Base-by-base conservation (phyloP, 2,797 vertebrate genomes). In the Simalia tracyae region DNA sequence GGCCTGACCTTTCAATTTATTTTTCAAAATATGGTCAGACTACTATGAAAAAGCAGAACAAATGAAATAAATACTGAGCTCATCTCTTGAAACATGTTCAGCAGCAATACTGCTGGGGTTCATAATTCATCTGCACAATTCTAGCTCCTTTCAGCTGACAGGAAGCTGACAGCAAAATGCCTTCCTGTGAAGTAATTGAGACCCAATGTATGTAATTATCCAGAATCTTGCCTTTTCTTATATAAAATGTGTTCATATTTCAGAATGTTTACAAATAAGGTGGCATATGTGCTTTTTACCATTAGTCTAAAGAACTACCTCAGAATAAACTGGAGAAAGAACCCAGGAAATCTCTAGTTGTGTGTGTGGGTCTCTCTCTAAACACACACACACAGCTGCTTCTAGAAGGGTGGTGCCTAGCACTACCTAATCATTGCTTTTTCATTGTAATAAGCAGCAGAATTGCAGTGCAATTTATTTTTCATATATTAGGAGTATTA, bases 121-220 rank as follows among this genome's bases (percentile, higher is more conserved):
- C n/a, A 89, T 90, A 93, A 94, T 92, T 90, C 1, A 31, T 84
- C 61, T 60, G 88, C 17, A 93, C 56, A 94, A 72, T 92, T 10
- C 0, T 11, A 42, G 50, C 60, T 90, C 11, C 50, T 57, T 91
- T 31, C 56, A 87, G 42, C 2, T 0, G 1, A 81, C 68, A 91
- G 64, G 46, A 91, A 89, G 89, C 0, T 84, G 10, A 66, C 87
- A 84, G 54, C 31, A 92, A 92, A 92, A 92, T 85, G 57, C 24
- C 89, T 89, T 56, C 22, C 17, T 14, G 36, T 36, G 91, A 36
- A 89, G 22, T 86, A 86, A 92, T 22, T 26, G n/a, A 4, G 31
- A 86, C 84, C 59, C 31, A 87, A 31, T 19, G 5, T 90, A 64
- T 64, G 36, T 63, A 84, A 81, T 56, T 4, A 90, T 19, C 11